Evolutionary conservation across 2,113 vertebrate species (phyloP).

Genomic region (Thunnus maccoyii): DNA sequence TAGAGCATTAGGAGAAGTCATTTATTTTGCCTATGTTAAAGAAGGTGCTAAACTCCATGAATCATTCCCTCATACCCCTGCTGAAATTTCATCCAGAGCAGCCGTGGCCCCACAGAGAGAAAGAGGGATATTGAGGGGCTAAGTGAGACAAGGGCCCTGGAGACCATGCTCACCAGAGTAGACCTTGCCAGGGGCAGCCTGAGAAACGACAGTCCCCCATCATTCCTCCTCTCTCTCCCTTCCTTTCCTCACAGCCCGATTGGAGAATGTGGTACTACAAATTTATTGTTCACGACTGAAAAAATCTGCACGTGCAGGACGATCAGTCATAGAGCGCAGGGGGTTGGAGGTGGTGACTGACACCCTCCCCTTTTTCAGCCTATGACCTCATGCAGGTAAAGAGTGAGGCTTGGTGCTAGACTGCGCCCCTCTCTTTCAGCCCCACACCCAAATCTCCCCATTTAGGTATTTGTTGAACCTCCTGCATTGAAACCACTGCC

Average conservation of each 20-base stretch:
- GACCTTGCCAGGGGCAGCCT: slow-evolving; percentile 57
- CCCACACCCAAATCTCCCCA: slow-evolving; percentile 54
- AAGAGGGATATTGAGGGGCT: slow-evolving; percentile 69
- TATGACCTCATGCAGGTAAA: slow-evolving; percentile 72
- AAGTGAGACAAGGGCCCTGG: slow-evolving; percentile 69
- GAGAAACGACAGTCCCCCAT: slow-evolving; percentile 65
- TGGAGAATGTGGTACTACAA: slow-evolving; percentile 32
- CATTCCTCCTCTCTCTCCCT: slow-evolving; percentile 25
- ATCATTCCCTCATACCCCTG: slow-evolving; percentile 81
- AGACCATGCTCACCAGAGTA: slow-evolving; percentile 66
- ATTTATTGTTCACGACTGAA: slow-evolving; percentile 56
- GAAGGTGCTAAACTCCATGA: slow-evolving; percentile 84
- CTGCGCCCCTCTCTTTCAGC: slow-evolving; percentile 40
- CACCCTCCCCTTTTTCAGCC: slow-evolving; percentile 42
- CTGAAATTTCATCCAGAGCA: slow-evolving; percentile 84
- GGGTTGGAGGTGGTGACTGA: slow-evolving; percentile 46
- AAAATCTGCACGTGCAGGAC: slow-evolving; percentile 47
- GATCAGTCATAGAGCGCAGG: slow-evolving; percentile 41
- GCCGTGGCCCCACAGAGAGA: slow-evolving; percentile 71
- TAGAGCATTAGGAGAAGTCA: slow-evolving; percentile 84
- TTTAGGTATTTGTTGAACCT: slow-evolving; percentile 68
- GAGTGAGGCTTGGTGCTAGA: slow-evolving; percentile 31
- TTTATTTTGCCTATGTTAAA: slow-evolving; percentile 83
- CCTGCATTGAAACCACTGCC: slow-evolving; percentile 62
- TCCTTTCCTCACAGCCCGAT: not conserved